A percentile compares a stretch with the other conserved stretches of the same genome.
Evolutionary conservation across 2,888 invertebrate genomes (phyloP).

Genomic region (Hemaris fuciformis): DNA sequence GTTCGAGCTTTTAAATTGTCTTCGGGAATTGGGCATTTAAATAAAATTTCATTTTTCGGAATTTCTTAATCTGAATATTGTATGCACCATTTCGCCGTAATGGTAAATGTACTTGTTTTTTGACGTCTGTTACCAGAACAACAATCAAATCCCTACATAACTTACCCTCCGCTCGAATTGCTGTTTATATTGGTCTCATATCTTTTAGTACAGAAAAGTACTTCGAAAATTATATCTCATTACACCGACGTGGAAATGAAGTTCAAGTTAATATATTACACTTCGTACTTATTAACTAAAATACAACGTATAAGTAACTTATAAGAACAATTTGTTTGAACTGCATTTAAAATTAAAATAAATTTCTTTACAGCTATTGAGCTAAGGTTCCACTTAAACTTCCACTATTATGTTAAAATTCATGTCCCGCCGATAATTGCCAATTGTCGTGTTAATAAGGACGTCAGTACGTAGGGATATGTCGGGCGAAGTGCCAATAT

Average conservation of each 20-base stretch:
- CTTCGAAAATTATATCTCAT: neutral
- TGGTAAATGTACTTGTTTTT: neutral
- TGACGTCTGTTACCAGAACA: no score
- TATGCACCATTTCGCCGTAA: neutral
- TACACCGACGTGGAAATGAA: neutral
- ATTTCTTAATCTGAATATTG: neutral
- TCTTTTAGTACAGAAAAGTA: no score
- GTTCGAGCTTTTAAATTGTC: constrained; percentile 20
- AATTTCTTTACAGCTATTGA: neutral
- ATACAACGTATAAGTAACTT: no score
- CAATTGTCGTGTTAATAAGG: neutral
- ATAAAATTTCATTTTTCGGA: neutral
- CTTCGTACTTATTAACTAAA: no score
- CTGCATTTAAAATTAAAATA: neutral
- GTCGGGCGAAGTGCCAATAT: no score
- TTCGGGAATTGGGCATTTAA: constrained; percentile 20
- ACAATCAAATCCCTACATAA: no score
- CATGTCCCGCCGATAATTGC: neutral
- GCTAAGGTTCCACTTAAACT: neutral
- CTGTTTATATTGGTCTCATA: no score
- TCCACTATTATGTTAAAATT: neutral
- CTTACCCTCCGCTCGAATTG: no score
- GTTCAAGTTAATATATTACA: no score
- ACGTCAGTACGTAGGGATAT: neutral
- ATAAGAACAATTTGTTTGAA: no score